Conservation (phyloP, 2,888 invertebrate species). For the Isoperla grammatica region DNA sequence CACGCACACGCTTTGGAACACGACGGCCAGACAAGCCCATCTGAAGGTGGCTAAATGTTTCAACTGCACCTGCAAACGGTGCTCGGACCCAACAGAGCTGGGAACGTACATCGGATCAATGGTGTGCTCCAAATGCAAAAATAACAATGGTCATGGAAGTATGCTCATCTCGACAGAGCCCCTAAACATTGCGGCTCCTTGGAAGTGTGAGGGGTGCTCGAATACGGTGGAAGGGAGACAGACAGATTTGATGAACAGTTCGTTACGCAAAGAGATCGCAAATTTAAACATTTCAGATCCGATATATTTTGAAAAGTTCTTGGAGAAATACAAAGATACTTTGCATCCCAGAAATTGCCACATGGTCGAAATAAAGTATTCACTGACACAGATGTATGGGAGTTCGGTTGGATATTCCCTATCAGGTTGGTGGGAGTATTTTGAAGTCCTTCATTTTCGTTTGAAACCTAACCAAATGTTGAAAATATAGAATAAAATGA, state of each 20-base stretch:
- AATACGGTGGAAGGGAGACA: slow-evolving; percentile 53
- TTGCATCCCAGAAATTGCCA: slow-evolving; percentile 63
- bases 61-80: slow-evolving; percentile 59
- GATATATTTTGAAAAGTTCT: slow-evolving; percentile 55
- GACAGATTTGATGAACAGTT: slow-evolving; percentile 57
- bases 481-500: too few relatives aligned
- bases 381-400: slow-evolving; percentile 63
- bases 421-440: slow-evolving; percentile 44
- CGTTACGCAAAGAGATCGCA: slow-evolving; percentile 54
- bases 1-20: slow-evolving; percentile 64
- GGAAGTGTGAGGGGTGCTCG: slow-evolving; percentile 62
- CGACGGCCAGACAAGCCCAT: slow-evolving; percentile 57
- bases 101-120: slow-evolving; percentile 59
- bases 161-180: slow-evolving; percentile 58
- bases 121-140: slow-evolving; percentile 57
- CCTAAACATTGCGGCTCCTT: slow-evolving; percentile 52
- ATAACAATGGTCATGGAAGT: slow-evolving; percentile 40
- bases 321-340: slow-evolving; percentile 55
- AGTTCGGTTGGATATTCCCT: slow-evolving; percentile 52
- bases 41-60: slow-evolving; percentile 60
- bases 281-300: slow-evolving; percentile 51
- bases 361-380: slow-evolving; percentile 61
- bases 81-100: slow-evolving; percentile 64
- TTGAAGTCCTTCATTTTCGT: background rate
- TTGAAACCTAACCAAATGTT: too few relatives aligned